These are phyloP conservation scores for Sinosuthora webbiana DNA, from an alignment of 2,113 vertebrate species.

Conservation along the genomic window DNA sequence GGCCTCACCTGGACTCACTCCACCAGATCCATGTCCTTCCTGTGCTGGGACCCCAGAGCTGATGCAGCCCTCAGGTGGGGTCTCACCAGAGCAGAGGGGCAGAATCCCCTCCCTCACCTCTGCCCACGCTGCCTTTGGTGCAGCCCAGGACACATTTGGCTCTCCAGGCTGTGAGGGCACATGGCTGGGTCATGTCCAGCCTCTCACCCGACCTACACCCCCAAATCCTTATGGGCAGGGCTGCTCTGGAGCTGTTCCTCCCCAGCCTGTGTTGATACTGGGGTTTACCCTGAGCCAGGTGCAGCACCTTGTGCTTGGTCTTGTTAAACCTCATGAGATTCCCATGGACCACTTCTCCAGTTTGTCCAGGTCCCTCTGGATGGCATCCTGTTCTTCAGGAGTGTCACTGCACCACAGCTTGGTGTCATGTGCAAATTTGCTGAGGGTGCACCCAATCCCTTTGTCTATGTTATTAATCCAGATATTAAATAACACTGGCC, in stretches of 20 bases:
- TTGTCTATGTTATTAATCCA: neutral
- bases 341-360: neutral
- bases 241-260: neutral
- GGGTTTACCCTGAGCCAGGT: accelerated
- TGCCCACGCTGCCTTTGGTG: neutral
- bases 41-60: neutral
- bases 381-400: neutral
- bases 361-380: neutral
- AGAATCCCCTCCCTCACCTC: neutral
- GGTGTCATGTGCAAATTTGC: neutral
- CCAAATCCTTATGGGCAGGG: neutral
- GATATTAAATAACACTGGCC: neutral
- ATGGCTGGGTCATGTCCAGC: neutral
- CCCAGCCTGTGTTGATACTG: accelerated
- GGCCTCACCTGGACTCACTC: neutral
- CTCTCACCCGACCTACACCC: neutral
- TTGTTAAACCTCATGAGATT: neutral
- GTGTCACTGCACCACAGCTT: neutral
- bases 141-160: neutral
- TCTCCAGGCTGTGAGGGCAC: neutral
- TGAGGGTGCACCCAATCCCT: accelerated
- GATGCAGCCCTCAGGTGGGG: neutral
- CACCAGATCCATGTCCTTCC: neutral
- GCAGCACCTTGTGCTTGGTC: neutral
- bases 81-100: neutral